Evolutionary conservation across 1,140 invertebrate genomes (phyloP).

Genomic region (Sipha flava): DNA sequence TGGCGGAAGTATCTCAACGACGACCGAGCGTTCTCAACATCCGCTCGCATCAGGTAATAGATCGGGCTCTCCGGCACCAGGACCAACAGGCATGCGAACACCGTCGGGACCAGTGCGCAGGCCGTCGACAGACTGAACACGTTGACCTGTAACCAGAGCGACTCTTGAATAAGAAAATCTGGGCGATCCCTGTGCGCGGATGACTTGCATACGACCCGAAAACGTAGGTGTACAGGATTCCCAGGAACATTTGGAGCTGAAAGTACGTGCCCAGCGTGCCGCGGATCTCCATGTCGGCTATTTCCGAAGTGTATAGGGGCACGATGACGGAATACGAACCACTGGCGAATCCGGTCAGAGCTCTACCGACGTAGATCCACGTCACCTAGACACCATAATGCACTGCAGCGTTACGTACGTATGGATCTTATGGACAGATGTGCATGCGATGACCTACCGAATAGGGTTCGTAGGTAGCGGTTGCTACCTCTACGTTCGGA

Average conservation of each 20-base stretch:
- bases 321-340: conserved; percentile 67
- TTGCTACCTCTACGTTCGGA: too few species aligned
- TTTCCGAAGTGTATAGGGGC: conserved; percentile 74
- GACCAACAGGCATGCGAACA: conserved; percentile 57
- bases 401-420: too few species aligned
- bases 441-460: too few species aligned
- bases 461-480: too few species aligned
- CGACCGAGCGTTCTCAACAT: conserved; percentile 49
- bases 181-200: conserved; percentile 39
- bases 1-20: conserved; percentile 60
- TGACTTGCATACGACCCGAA: conserved; percentile 44
- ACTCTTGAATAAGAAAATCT: too few species aligned
- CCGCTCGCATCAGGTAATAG: conserved; percentile 53
- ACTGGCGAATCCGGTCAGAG: conserved; percentile 61
- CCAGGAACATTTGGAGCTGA: conserved; percentile 53
- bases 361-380: conserved; percentile 62
- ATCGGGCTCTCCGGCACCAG: conserved; percentile 77
- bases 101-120: conserved; percentile 56
- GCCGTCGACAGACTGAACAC: conserved; percentile 59
- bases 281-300: conserved; percentile 64
- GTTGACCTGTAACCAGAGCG: conserved; percentile 47
- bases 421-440: too few species aligned
- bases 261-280: conserved; percentile 51
- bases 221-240: conserved; percentile 55
- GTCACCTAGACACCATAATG: conserved; percentile 41